Evolutionary conservation across 2,113 vertebrate genomes (phyloP).

Genomic region (Elachura formosa): DNA sequence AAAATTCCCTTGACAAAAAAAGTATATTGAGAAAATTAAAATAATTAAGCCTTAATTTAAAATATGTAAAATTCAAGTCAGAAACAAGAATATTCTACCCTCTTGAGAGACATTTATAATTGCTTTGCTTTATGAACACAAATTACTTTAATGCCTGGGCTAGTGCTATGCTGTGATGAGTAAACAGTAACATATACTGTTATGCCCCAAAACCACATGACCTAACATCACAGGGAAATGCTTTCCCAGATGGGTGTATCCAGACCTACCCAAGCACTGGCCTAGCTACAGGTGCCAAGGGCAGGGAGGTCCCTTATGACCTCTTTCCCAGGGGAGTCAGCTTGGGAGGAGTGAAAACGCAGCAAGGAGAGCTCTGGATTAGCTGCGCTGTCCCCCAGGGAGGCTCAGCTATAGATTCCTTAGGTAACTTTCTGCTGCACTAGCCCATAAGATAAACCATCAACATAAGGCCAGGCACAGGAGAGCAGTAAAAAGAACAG

Average conservation of each 20-base stretch:
- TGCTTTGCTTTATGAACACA: neutral
- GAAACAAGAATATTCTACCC: neutral
- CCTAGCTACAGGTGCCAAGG: neutral
- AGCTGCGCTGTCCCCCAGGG: no score
- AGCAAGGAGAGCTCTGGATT: neutral
- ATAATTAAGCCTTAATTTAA: neutral
- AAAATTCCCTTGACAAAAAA: neutral
- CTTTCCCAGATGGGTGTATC: neutral
- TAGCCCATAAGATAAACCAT: neutral
- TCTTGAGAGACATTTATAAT: neutral
- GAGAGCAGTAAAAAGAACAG: neutral
- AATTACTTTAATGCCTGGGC: neutral
- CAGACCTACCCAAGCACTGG: neutral
- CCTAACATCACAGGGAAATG: rapidly evolving
- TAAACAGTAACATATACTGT: neutral
- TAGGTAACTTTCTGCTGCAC: neutral
- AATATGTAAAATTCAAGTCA: neutral
- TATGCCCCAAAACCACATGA: neutral
- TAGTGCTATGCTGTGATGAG: neutral
- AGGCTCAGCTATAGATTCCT: neutral
- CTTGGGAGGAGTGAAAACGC: neutral
- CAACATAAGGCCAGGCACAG: neutral
- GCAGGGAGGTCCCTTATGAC: neutral
- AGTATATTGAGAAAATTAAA: neutral
- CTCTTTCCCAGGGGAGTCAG: neutral